A percentile compares a stretch with the other conserved stretches of the same genome.
phyloP scores from a whole-genome alignment of 1,140 invertebrate species.

The Eurytemora carolleeae region DNA sequence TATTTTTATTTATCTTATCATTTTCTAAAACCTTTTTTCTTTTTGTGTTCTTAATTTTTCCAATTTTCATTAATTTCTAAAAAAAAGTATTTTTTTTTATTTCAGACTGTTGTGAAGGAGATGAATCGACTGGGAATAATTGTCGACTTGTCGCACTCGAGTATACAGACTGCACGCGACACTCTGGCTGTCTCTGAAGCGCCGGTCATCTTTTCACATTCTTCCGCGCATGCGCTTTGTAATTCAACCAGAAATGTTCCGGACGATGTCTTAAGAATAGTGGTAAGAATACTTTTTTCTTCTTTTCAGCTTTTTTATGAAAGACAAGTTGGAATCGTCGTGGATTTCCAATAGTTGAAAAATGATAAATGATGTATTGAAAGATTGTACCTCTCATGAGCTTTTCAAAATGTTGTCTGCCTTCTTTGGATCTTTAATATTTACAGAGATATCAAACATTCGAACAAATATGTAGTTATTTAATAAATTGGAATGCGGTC shows the following conservation, averaged over 20 bases:
- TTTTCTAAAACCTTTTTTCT: not conserved
- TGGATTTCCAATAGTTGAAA: no score
- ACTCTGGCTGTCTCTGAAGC: constrained; percentile 49
- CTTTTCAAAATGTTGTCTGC: no score
- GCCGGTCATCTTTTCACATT: constrained; percentile 74
- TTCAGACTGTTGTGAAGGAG: constrained; percentile 51
- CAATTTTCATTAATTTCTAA: not conserved
- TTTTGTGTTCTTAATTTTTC: constrained; percentile 2
- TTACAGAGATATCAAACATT: no score
- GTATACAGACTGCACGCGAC: constrained; percentile 53
- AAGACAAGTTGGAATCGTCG: no score
- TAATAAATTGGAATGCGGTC: no score
- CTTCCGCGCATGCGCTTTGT: constrained; percentile 60
- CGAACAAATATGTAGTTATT: no score
- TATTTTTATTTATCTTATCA: not conserved
- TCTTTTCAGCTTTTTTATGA: no score
- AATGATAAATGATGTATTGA: no score
- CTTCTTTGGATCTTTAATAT: no score
- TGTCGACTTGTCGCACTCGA: constrained; percentile 70
- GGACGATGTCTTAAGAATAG: constrained; percentile 55
- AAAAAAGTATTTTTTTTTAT: constrained; percentile 14
- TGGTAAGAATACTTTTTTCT: constrained; percentile 34
- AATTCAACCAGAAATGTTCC: constrained; percentile 64
- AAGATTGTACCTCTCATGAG: no score
- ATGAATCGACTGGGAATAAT: constrained; percentile 78